Base-by-base conservation (phyloP, 2,888 invertebrate species). In the Linnaemya vulpina region DNA sequence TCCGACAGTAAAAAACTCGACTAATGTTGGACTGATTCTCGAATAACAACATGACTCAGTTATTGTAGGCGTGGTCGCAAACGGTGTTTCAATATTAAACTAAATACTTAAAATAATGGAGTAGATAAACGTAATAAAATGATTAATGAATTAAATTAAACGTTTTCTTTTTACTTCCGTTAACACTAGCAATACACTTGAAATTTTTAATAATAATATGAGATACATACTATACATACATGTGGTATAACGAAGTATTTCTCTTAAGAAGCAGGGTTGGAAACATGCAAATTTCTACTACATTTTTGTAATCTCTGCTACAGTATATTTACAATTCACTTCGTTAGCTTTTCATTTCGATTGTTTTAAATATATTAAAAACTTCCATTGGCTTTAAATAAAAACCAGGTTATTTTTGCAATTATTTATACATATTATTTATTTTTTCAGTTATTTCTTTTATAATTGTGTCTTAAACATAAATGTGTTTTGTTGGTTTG, bases 1-100 rank as follows among this genome's bases (percentile, higher is more conserved):
- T 86, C 63, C 7, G 84, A 87, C 53, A 90, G 49, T n/a, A 90
- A 67, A 2, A 84, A 87, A n/a, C n/a, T n/a, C 90, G 89, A 73
- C 90, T 91, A n/a, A 53, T 78, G 78, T 55, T 78, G 74, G 3
- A 58, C 22, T 17, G 73, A 73, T 46, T 82, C 74, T 51, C 53
- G 25, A 25, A 38, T 53, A 58, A 70, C 78, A 43, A 63, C 67
- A 20, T 74, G 75, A 63, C 78, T 49, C 11, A 74, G 82, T 30
- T 80, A 75, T 11, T 86, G 80, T 1, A 58, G 70, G 4, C 86
- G 86, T n/a, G 87, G 87, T 51, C 49, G 62, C 9, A 76, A 49
- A 46, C 68, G 49, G 25, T 84, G 78, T 22, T 74, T 74, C 35
- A 73, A 83, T 74, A 88, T 70, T 35, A 87, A 77, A 30, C 30